Conservation (phyloP, 2,888 invertebrate genomes). For the Nomada ruficornis region DNA sequence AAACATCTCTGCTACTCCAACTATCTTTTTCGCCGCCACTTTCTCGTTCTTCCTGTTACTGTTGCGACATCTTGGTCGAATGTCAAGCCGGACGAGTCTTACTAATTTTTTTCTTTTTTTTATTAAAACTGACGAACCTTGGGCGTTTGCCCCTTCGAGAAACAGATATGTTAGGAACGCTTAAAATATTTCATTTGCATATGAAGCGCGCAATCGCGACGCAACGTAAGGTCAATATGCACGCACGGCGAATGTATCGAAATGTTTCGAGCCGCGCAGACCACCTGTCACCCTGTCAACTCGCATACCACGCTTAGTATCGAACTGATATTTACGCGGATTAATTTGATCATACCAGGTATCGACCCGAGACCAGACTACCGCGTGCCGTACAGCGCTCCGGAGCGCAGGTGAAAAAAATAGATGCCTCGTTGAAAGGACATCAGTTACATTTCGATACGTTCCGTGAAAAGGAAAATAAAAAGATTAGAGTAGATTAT, state of each 20-base stretch:
- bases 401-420: too few species aligned
- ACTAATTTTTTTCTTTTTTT: not conserved
- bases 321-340: constrained; percentile 32
- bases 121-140: not conserved
- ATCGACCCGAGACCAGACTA: not conserved
- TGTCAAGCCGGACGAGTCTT: too few species aligned
- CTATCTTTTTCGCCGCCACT: not conserved
- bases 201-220: not conserved
- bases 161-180: not conserved
- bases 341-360: constrained; percentile 32
- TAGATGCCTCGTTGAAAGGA: too few species aligned
- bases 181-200: not conserved
- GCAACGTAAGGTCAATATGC: constrained; percentile 9
- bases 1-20: not conserved
- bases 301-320: constrained; percentile 21
- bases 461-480: not conserved
- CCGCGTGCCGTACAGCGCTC: not conserved
- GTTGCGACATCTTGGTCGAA: too few species aligned
- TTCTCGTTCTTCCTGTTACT: not conserved
- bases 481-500: too few species aligned
- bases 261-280: constrained; percentile 7
- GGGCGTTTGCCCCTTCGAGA: too few species aligned
- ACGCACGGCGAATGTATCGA: not conserved
- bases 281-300: not conserved
- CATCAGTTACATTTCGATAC: not conserved